These are phyloP conservation scores for Merluccius polli DNA, from an alignment of 2,797 vertebrate species.

Conservation along the genomic window DNA sequence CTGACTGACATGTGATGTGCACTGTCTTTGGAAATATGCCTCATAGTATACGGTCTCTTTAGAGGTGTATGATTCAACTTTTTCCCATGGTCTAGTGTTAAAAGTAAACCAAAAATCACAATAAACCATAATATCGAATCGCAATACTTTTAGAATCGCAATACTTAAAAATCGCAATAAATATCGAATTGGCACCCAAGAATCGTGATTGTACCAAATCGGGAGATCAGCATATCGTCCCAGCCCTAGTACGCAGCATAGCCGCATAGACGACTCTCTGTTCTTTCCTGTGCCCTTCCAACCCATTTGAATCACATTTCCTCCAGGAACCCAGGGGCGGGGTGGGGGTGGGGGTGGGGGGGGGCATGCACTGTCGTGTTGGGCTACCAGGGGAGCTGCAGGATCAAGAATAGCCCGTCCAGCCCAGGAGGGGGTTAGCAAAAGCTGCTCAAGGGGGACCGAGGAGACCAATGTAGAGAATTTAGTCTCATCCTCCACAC, in stretches of 20 bases:
- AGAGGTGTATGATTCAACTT: too few species aligned
- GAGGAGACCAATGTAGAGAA: conserved; percentile 18
- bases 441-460: conserved; percentile 45
- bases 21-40: too few species aligned
- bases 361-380: conserved; percentile 36
- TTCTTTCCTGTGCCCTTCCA: conserved; percentile 37
- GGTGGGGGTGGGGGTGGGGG: conserved; percentile 32
- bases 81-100: too few species aligned
- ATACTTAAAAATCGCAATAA: too few species aligned
- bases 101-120: too few species aligned
- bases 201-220: too few species aligned
- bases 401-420: conserved; percentile 65
- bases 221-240: too few species aligned
- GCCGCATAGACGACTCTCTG: not conserved
- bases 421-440: conserved; percentile 36
- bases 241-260: not conserved
- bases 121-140: too few species aligned
- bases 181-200: too few species aligned
- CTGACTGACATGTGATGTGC: too few species aligned
- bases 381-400: conserved; percentile 52
- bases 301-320: conserved; percentile 52
- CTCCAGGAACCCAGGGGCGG: conserved; percentile 40
- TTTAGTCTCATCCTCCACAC: conserved; percentile 46
- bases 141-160: too few species aligned
- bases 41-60: too few species aligned